phyloP scores from a whole-genome alignment of 2,888 invertebrate species.

The Carcina quercana region DNA sequence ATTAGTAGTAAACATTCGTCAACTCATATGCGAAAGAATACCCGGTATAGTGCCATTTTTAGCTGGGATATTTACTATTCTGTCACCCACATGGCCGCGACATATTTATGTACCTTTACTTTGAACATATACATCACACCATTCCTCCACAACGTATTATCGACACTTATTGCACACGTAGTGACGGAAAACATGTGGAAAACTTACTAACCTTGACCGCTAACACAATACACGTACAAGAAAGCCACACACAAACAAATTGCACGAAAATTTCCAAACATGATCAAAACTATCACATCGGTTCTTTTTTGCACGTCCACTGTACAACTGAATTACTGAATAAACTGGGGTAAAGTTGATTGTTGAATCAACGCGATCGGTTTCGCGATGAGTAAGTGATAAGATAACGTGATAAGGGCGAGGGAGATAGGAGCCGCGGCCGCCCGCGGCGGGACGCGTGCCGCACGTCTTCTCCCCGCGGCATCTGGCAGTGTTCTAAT shows the following conservation, averaged over 20 bases:
- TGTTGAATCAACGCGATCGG: constrained; percentile 42
- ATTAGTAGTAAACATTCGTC: no score
- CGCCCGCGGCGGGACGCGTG: constrained; percentile 4
- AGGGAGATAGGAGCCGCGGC: not conserved
- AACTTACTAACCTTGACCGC: constrained; percentile 53
- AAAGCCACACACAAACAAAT: constrained; percentile 36
- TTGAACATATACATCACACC: no score
- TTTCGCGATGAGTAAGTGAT: constrained; percentile 66
- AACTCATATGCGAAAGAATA: no score
- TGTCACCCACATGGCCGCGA: no score
- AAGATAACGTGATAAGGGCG: constrained; percentile 48
- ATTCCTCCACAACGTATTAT: no score
- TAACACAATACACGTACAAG: constrained; percentile 36
- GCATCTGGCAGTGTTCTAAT: constrained; percentile 5
- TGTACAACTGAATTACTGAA: no score
- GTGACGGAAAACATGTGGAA: no score
- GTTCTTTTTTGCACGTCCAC: constrained; percentile 42
- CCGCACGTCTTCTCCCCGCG: constrained; percentile 5
- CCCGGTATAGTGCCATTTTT: no score
- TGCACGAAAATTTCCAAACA: constrained; percentile 35
- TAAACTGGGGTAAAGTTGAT: not conserved
- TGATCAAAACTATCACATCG: constrained; percentile 42
- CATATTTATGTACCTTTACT: no score
- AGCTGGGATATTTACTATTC: no score
- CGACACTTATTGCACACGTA: no score